Percentiles rank a stretch among this genome's conserved stretches.
Conservation (phyloP, 2,797 vertebrate species). For the Arctocebus calabarensis region DNA sequence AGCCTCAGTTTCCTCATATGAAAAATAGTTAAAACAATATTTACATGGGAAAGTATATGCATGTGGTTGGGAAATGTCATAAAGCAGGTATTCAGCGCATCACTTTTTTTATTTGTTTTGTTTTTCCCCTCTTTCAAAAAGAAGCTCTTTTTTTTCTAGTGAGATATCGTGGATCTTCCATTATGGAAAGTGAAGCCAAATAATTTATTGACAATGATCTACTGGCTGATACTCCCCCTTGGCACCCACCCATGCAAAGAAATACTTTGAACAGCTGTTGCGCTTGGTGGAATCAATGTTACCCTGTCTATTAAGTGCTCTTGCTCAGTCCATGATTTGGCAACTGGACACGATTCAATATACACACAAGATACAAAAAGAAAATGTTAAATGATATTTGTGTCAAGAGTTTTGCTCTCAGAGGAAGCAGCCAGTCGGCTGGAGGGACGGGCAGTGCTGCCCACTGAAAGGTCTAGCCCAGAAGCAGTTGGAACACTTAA, state of each 20-base stretch:
- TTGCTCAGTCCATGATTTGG: neutral
- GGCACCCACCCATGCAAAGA: neutral
- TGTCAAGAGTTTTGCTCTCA: neutral
- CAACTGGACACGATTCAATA: neutral
- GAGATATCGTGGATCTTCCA: neutral
- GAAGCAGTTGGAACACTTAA: neutral
- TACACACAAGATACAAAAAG: neutral
- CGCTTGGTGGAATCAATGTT: too few species aligned
- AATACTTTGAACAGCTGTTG: too few species aligned
- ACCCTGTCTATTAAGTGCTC: neutral
- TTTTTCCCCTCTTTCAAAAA: neutral
- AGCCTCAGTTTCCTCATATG: neutral
- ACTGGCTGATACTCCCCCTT: neutral
- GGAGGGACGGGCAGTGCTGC: rapidly evolving
- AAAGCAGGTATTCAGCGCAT: neutral
- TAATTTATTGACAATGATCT: too few species aligned
- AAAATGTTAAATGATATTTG: neutral
- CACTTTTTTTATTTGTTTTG: too few species aligned
- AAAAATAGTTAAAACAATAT: neutral
- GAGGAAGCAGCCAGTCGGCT: neutral
- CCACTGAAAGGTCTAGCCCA: neutral
- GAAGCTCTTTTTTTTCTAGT: too few species aligned
- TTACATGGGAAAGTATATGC: too few species aligned
- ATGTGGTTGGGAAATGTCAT: rapidly evolving
- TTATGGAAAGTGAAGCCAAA: neutral